phyloP scores from a whole-genome alignment of 2,113 vertebrate genomes.

The Muntiacus muntjak region DNA sequence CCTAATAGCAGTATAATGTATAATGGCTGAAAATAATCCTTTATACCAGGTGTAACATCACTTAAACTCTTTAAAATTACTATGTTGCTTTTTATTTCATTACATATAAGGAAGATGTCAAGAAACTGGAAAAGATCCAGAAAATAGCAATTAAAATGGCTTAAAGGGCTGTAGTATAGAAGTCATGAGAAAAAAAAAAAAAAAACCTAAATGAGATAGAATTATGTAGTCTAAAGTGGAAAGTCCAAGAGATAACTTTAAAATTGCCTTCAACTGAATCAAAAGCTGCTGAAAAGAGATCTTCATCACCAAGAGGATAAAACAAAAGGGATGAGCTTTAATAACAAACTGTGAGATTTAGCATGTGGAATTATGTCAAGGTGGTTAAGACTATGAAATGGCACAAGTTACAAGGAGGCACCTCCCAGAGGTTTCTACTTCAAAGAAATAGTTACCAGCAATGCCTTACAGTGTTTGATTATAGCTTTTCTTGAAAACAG shows the following conservation, averaged over 20 bases:
- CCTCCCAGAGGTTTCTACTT: neutral
- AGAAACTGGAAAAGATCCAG: conserved; percentile 30
- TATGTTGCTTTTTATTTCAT: conserved; percentile 18
- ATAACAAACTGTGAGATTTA: neutral
- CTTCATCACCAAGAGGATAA: neutral
- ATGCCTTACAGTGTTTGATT: neutral
- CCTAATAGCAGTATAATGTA: neutral
- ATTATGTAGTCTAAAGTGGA: neutral
- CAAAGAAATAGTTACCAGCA: neutral
- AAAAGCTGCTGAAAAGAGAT: neutral
- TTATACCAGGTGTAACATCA: neutral
- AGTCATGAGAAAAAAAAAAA: neutral
- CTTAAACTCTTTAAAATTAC: neutral
- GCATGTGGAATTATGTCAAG: neutral
- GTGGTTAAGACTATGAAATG: neutral
- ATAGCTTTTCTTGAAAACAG: neutral
- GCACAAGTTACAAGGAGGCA: neutral
- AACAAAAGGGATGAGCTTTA: neutral
- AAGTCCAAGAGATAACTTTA: conserved; percentile 23
- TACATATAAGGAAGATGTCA: neutral
- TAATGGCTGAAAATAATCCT: conserved; percentile 13
- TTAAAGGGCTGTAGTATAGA: neutral
- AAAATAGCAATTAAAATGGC: conserved; percentile 45
- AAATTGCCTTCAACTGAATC: conserved; percentile 9
- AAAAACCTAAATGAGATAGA: neutral